Evolutionary conservation across 2,888 invertebrate species (phyloP).

Genomic region (Gari tellinella): DNA sequence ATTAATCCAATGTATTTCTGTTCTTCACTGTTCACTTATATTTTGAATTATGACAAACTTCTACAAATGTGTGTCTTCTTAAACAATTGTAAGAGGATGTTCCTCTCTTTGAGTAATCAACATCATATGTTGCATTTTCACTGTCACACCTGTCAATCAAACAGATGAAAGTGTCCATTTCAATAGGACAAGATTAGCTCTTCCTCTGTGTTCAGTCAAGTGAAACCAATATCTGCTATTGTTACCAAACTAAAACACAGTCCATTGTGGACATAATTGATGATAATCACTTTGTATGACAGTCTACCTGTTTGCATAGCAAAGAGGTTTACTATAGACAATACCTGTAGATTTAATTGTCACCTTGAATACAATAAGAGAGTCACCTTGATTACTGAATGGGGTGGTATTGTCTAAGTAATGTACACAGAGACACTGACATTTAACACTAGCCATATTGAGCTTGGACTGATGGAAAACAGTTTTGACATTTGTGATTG

Average conservation of each 20-base stretch:
- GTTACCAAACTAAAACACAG: neutral
- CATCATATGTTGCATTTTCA: neutral
- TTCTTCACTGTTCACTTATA: too few relatives aligned
- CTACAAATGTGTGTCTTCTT: too few relatives aligned
- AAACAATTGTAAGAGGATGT: too few relatives aligned
- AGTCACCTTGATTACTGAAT: constrained; percentile 8
- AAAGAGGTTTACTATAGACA: neutral
- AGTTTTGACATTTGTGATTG: constrained; percentile 3
- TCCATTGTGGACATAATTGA: neutral
- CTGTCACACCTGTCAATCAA: constrained; percentile 11
- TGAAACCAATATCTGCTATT: too few relatives aligned
- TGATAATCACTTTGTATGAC: constrained; percentile 5
- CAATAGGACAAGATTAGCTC: neutral
- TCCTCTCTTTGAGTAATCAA: constrained; percentile 1
- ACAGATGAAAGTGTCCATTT: constrained; percentile 1
- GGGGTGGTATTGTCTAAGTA: neutral
- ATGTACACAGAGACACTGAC: neutral
- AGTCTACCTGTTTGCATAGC: constrained; percentile 1
- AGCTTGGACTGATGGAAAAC: neutral
- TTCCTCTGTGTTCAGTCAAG: too few relatives aligned
- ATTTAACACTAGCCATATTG: neutral
- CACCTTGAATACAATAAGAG: neutral
- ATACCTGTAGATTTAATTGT: constrained; percentile 1
- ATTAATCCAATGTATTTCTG: too few relatives aligned
- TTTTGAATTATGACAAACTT: too few relatives aligned